Percentiles rank a stretch among this genome's conserved stretches.
phyloP scores from a whole-genome alignment of 2,888 invertebrate genomes.

The Glaucopsyche alexis region DNA sequence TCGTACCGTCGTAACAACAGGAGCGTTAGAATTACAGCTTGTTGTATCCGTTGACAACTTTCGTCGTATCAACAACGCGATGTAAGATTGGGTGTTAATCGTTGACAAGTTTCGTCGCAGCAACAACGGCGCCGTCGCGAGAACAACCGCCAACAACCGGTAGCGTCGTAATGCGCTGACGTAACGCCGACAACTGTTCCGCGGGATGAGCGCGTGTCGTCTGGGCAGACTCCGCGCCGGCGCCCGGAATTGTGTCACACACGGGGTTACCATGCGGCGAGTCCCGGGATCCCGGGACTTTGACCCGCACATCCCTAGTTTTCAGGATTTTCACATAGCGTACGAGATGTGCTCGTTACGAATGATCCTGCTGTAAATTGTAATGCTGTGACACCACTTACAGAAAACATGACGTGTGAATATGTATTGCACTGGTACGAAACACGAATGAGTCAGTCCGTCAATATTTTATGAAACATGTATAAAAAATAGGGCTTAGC shows the following conservation, averaged over 20 bases:
- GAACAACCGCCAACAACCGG: too few species aligned
- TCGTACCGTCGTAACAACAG: background rate
- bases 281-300: conserved; percentile 6
- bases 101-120: background rate
- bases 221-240: conserved; percentile 73
- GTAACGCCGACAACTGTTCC: conserved; percentile 43
- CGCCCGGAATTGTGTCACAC: conserved; percentile 76
- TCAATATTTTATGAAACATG: too few species aligned
- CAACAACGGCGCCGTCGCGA: background rate
- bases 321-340: too few species aligned
- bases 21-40: too few species aligned
- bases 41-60: too few species aligned
- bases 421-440: too few species aligned
- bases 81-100: background rate
- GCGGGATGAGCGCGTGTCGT: conserved; percentile 69
- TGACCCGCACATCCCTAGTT: background rate
- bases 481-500: too few species aligned
- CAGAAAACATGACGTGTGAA: too few species aligned
- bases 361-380: too few species aligned
- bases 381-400: too few species aligned
- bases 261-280: conserved; percentile 38
- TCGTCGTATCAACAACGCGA: background rate
- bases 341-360: too few species aligned
- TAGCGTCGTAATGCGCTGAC: background rate
- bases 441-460: too few species aligned